These are phyloP conservation scores for Drosophila oshimai DNA, from an alignment of 1,140 invertebrate genomes.

Conservation along the genomic window DNA sequence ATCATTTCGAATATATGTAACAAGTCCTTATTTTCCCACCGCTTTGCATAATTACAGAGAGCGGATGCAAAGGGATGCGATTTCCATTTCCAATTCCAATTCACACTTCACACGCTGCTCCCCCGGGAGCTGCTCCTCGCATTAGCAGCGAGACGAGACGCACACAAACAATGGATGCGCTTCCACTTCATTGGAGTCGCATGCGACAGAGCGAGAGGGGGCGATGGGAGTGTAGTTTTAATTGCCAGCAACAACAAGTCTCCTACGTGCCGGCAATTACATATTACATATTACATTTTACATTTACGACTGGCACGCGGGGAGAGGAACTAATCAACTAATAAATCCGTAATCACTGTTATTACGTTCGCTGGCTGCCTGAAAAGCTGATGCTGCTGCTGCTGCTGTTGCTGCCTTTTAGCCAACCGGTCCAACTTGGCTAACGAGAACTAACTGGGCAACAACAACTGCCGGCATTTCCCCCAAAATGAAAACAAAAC, in stretches of 20 bases:
- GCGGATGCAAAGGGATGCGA: not conserved
- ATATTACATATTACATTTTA: constrained; percentile 38
- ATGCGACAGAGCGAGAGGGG: not conserved
- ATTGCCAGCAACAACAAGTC: constrained; percentile 32
- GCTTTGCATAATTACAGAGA: not conserved
- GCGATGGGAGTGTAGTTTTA: constrained; percentile 5
- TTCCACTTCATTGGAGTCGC: constrained; percentile 31
- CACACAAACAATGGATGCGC: constrained; percentile 21
- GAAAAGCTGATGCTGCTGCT: constrained; percentile 10
- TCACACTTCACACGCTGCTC: constrained; percentile 6
- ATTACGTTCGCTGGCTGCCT: constrained; percentile 38
- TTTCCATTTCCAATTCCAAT: constrained; percentile 21
- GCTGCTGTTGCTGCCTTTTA: too few species aligned
- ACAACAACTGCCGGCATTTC: constrained; percentile 56
- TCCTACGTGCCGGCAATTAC: constrained; percentile 39
- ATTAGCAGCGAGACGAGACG: not conserved
- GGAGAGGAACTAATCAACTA: constrained; percentile 52
- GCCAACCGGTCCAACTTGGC: constrained; percentile 32
- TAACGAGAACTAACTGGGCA: constrained; percentile 19
- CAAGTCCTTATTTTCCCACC: not conserved
- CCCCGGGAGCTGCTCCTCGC: not conserved
- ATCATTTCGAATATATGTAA: too few species aligned
- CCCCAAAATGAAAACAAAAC: constrained; percentile 57
- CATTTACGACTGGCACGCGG: constrained; percentile 5
- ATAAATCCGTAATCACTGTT: constrained; percentile 73